Evolutionary conservation across 2,888 invertebrate species (phyloP).

Genomic region (Bugulina stolonifera): DNA sequence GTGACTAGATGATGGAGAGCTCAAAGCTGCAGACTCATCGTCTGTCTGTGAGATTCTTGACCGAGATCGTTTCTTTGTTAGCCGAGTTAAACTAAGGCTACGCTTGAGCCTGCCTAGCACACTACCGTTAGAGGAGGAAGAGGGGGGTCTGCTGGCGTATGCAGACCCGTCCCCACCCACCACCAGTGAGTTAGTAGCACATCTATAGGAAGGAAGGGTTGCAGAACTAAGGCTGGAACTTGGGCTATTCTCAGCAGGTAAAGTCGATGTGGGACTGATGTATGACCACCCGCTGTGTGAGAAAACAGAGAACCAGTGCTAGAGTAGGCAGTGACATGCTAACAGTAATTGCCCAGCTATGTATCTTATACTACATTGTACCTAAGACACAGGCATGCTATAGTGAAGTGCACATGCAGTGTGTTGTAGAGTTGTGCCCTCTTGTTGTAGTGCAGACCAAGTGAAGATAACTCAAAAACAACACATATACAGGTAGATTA

Average conservation of each 20-base stretch:
- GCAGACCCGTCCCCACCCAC: constrained; percentile 1
- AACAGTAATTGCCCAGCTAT: too few relatives aligned
- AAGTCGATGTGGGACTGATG: not conserved
- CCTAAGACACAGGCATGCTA: too few relatives aligned
- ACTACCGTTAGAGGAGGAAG: not conserved
- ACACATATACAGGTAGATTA: too few relatives aligned
- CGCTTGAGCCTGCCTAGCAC: constrained; percentile 22
- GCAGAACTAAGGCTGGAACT: constrained; percentile 15
- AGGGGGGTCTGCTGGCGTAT: not conserved
- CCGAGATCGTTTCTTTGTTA: constrained; percentile 23
- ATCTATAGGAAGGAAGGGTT: constrained; percentile 24
- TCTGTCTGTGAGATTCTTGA: constrained; percentile 24
- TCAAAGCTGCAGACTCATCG: constrained; percentile 6
- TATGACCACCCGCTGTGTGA: constrained; percentile 15
- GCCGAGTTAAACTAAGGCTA: constrained; percentile 13
- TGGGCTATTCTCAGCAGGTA: not conserved
- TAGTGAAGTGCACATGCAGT: too few relatives aligned
- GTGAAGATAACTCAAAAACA: too few relatives aligned
- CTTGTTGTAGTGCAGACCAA: too few relatives aligned
- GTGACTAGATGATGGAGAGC: constrained; percentile 6
- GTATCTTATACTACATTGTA: too few relatives aligned
- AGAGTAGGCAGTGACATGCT: too few relatives aligned
- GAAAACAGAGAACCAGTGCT: not conserved
- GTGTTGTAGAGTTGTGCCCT: too few relatives aligned
- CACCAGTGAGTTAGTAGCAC: constrained; percentile 18